Conservation (phyloP, 2,888 invertebrate genomes). For the Xanthostigma xanthostigma region DNA sequence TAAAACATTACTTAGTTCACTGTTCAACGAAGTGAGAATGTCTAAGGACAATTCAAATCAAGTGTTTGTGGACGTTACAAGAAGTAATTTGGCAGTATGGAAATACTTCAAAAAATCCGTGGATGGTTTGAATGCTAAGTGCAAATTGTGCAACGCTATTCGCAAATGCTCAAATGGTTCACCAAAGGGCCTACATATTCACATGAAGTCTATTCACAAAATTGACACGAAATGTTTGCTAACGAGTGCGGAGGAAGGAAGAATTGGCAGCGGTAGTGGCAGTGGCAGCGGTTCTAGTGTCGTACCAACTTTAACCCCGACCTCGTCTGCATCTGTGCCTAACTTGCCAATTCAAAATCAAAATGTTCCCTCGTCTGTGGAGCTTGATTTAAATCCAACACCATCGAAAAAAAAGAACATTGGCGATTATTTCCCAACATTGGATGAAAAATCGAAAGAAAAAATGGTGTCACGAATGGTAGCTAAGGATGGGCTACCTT, state of each 20-base stretch:
- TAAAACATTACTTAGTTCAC: too few species aligned
- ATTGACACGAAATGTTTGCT: constrained; percentile 2
- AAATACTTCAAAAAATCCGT: constrained; percentile 5
- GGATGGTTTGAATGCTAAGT: constrained; percentile 5
- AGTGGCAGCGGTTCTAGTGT: background rate
- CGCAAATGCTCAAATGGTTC: constrained; percentile 4
- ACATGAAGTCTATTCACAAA: constrained; percentile 5
- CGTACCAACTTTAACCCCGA: background rate
- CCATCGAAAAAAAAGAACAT: background rate
- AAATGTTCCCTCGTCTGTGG: background rate
- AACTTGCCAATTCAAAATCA: background rate
- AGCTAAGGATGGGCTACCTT: constrained; percentile 6
- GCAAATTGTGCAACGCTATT: constrained; percentile 6
- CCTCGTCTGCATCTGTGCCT: background rate
- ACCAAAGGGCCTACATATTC: constrained; percentile 4
- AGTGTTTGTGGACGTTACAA: too few species aligned
- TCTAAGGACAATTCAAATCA: too few species aligned
- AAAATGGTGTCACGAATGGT: constrained; percentile 7
- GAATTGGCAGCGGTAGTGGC: too few species aligned
- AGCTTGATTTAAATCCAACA: background rate
- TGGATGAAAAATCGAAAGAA: constrained; percentile 1
- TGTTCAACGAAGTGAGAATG: too few species aligned
- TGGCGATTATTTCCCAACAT: constrained; percentile 2
- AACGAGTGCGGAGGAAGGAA: too few species aligned
- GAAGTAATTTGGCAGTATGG: constrained; percentile 3